phyloP scores from a whole-genome alignment of 2,797 vertebrate genomes.

The Myotis daubentonii region DNA sequence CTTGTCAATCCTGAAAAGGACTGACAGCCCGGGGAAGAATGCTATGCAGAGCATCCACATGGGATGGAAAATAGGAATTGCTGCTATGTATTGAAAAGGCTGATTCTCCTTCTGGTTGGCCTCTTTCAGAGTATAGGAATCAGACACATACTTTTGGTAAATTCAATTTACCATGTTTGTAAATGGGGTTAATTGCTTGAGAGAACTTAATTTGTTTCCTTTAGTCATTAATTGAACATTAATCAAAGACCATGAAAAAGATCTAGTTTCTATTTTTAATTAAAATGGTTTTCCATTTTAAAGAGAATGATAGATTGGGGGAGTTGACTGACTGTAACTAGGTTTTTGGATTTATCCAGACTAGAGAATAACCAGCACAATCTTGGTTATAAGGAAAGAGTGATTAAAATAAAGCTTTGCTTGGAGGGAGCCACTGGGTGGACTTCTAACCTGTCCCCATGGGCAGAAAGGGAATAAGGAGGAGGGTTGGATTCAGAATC shows the following conservation, averaged over 20 bases:
- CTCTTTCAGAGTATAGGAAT: not conserved
- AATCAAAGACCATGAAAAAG: slow-evolving; percentile 49
- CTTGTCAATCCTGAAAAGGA: not conserved
- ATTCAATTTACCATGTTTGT: slow-evolving; percentile 17
- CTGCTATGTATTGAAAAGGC: not conserved
- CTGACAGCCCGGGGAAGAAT: not conserved
- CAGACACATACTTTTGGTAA: not conserved
- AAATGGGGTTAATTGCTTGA: slow-evolving; percentile 40
- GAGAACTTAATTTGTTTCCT: slow-evolving; percentile 41
- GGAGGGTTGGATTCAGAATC: not conserved
- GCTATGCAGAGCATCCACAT: not conserved
- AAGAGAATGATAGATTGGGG: not conserved
- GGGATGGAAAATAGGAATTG: not conserved
- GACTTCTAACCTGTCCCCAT: not conserved
- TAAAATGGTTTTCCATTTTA: not conserved
- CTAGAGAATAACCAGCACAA: not conserved
- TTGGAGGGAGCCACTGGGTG: not conserved
- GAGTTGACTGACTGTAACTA: not conserved
- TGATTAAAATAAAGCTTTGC: slow-evolving; percentile 11
- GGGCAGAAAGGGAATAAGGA: not conserved
- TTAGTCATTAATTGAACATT: slow-evolving; percentile 42
- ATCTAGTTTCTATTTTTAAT: slow-evolving; percentile 44
- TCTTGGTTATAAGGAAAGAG: not conserved
- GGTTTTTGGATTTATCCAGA: not conserved
- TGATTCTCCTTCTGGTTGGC: not conserved